These are phyloP conservation scores for Columba guinea DNA, from an alignment of 2,797 vertebrate genomes.

Conservation along the genomic window DNA sequence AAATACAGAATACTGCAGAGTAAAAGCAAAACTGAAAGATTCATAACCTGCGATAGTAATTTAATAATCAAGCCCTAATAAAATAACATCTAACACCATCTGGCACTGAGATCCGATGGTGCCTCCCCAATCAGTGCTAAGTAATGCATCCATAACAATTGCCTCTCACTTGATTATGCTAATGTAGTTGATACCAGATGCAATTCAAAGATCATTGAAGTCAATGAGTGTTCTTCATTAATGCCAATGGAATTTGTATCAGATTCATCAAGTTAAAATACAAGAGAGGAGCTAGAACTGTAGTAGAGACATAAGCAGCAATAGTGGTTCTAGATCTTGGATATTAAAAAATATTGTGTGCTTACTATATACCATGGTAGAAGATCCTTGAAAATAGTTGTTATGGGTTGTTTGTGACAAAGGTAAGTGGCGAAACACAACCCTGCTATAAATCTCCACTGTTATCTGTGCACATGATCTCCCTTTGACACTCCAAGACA, in stretches of 20 bases:
- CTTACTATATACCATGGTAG: not conserved
- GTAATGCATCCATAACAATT: constrained; percentile 45
- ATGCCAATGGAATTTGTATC: constrained; percentile 10
- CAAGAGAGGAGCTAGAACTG: not conserved
- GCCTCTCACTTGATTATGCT: constrained; percentile 50
- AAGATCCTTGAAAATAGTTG: constrained; percentile 34
- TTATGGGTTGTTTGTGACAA: constrained; percentile 31
- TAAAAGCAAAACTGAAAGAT: not conserved
- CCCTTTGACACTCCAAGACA: constrained; percentile 7
- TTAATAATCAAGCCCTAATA: constrained; percentile 58
- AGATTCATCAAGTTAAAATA: constrained; percentile 41
- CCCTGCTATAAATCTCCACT: not conserved
- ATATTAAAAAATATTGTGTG: constrained; percentile 3
- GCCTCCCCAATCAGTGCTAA: constrained; percentile 19
- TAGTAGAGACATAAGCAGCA: not conserved
- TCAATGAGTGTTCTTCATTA: constrained; percentile 50
- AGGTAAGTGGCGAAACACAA: not conserved
- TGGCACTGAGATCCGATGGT: not conserved
- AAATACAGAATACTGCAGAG: not conserved
- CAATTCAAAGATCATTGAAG: constrained; percentile 56
- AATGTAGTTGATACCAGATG: constrained; percentile 23
- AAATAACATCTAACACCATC: constrained; percentile 42
- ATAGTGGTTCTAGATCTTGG: not conserved
- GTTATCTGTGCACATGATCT: not conserved
- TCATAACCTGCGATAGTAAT: constrained; percentile 30